These are phyloP conservation scores for Clistopyga incitator DNA, from an alignment of 2,888 invertebrate genomes.

Conservation along the genomic window DNA sequence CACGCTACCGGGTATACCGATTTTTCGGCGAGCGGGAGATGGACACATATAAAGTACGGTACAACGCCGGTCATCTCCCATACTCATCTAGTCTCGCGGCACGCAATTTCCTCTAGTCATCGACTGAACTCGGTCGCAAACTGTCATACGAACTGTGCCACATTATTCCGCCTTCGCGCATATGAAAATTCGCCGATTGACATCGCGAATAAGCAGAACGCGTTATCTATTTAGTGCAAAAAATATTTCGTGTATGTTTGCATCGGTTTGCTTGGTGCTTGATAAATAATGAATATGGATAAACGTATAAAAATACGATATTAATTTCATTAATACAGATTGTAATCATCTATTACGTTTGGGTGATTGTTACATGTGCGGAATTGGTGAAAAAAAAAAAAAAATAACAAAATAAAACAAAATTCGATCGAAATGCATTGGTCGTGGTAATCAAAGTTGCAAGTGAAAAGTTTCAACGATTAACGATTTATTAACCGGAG, in stretches of 20 bases:
- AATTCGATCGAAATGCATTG: not conserved
- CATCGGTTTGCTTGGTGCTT: not conserved
- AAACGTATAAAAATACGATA: not conserved
- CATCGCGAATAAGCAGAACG: conserved; percentile 5
- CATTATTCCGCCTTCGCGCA: not conserved
- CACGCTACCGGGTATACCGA: conserved; percentile 28
- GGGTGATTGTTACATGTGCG: conserved; percentile 1
- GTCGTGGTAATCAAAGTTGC: not conserved
- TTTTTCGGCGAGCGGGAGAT: conserved; percentile 19
- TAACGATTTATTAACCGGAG: conserved; percentile 14
- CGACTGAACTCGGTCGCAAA: conserved; percentile 27
- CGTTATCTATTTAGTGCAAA: conserved; percentile 3
- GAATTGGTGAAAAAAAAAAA: not conserved
- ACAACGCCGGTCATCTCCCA: conserved; percentile 17
- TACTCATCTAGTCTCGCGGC: conserved; percentile 48
- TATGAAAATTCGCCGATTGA: not conserved
- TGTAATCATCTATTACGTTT: not conserved
- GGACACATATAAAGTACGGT: conserved; percentile 18
- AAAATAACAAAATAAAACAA: too few species aligned
- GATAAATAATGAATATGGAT: not conserved
- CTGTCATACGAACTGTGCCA: conserved; percentile 15
- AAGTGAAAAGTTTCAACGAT: conserved; percentile 16
- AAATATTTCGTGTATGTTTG: not conserved
- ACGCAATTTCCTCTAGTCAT: conserved; percentile 43
- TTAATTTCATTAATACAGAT: not conserved